Percentiles rank a stretch among this genome's conserved stretches.
Conservation (phyloP, 2,888 invertebrate species). For the Leucophora obtusa region DNA sequence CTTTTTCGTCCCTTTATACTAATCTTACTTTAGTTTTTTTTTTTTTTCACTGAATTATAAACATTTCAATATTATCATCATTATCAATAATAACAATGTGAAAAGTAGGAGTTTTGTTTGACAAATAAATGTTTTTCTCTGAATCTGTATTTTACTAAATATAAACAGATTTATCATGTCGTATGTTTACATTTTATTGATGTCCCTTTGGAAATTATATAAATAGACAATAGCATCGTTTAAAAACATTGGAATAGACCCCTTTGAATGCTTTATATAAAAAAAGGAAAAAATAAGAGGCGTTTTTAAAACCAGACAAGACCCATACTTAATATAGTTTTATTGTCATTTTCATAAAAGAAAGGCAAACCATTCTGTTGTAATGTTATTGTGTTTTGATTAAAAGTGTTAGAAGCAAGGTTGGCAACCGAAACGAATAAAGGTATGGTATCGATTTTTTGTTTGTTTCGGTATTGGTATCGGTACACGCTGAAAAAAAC, state of each 20-base stretch:
- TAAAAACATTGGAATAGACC: neutral
- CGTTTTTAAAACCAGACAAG: slow-evolving; percentile 2
- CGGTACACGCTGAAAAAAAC: too few species aligned
- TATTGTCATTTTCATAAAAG: too few species aligned
- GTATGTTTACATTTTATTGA: slow-evolving; percentile 43
- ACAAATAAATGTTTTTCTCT: slow-evolving; percentile 33
- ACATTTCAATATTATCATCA: slow-evolving; percentile 51
- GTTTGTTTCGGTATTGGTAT: too few species aligned
- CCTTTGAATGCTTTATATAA: neutral
- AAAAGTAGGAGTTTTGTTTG: slow-evolving; percentile 43
- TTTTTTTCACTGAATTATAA: slow-evolving; percentile 21
- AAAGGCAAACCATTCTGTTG: too few species aligned
- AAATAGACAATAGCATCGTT: slow-evolving; percentile 41
- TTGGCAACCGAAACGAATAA: too few species aligned
- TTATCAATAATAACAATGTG: slow-evolving; percentile 41
- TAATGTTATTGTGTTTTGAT: too few species aligned
- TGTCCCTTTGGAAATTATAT: slow-evolving; percentile 51
- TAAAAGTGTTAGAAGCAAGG: too few species aligned
- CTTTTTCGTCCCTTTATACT: neutral
- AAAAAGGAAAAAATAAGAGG: slow-evolving; percentile 9
- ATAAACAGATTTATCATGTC: slow-evolving; percentile 41
- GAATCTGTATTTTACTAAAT: slow-evolving; percentile 1
- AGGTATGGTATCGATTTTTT: too few species aligned
- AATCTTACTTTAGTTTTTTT: too few species aligned
- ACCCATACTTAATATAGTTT: neutral